Percentiles rank a stretch among this genome's conserved stretches.
These are phyloP conservation scores for Boleophthalmus pectinirostris DNA, from an alignment of 2,113 vertebrate species.

Conservation along the genomic window DNA sequence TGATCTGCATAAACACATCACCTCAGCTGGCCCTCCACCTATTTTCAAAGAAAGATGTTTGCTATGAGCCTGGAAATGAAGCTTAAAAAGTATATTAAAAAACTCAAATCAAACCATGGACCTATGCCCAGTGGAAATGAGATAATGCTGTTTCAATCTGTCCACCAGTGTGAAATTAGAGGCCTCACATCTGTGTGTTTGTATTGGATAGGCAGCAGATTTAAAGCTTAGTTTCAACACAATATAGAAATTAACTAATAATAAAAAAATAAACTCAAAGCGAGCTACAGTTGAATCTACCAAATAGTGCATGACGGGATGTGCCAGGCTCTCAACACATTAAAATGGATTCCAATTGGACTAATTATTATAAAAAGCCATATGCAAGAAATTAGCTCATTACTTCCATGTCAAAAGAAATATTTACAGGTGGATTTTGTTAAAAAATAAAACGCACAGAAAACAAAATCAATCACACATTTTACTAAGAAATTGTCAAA, in stretches of 20 bases:
- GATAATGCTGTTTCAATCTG: conserved; percentile 15
- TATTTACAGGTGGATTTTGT: conserved; percentile 60
- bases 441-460: conserved; percentile 8
- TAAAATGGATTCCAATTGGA: conserved; percentile 48
- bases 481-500: conserved; percentile 48
- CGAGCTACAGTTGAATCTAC: conserved; percentile 41
- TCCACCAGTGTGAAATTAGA: conserved; percentile 48
- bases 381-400: conserved; percentile 54
- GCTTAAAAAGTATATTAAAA: conserved; percentile 18
- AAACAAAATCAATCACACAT: conserved; percentile 16
- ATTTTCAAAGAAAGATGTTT: conserved; percentile 16
- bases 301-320: conserved; percentile 41
- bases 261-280: conserved; percentile 17
- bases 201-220: conserved; percentile 30
- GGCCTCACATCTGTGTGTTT: conserved; percentile 19
- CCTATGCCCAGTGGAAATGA: conserved; percentile 11
- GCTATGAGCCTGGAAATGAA: conserved; percentile 27
- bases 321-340: conserved; percentile 41
- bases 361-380: conserved; percentile 55
- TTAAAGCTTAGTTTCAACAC: conserved; percentile 68
- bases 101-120: conserved; percentile 20
- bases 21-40: conserved; percentile 13
- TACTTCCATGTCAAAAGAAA: conserved; percentile 48
- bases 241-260: conserved; percentile 23
- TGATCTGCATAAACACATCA: conserved; percentile 41